Conservation (phyloP, 2,113 vertebrate species). For the Phrynosoma blainvillii region DNA sequence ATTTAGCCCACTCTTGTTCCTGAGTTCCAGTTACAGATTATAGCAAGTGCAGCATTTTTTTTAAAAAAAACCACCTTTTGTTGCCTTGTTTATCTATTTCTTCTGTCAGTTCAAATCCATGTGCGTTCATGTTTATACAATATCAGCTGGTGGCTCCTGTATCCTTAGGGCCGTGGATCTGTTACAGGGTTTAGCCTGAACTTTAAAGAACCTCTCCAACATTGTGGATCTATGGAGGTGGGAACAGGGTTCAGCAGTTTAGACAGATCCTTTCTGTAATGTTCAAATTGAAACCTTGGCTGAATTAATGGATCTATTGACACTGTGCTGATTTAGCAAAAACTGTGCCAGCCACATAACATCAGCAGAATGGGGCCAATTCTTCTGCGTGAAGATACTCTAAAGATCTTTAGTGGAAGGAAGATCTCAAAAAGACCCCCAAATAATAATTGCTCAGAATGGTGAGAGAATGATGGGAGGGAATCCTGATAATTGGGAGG, state of each 20-base stretch:
- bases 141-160: no score
- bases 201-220: no score
- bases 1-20: conserved; percentile 26
- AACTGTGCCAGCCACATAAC: background rate
- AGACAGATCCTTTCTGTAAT: no score
- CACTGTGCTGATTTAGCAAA: background rate
- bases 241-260: no score
- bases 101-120: background rate
- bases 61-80: conserved; percentile 9
- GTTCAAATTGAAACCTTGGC: no score
- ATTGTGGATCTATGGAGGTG: no score
- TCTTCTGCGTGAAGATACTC: background rate
- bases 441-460: background rate
- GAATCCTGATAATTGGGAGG: background rate
- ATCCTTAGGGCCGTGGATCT: no score
- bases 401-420: background rate
- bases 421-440: background rate
- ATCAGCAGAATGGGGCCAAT: background rate
- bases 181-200: no score
- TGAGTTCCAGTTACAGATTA: conserved; percentile 51
- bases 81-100: background rate
- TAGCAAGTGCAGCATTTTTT: conserved; percentile 13
- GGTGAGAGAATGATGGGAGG: background rate
- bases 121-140: background rate
- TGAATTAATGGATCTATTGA: no score